These are phyloP conservation scores for Xylocopa sonorina DNA, from an alignment of 1,140 invertebrate species.

Conservation along the genomic window DNA sequence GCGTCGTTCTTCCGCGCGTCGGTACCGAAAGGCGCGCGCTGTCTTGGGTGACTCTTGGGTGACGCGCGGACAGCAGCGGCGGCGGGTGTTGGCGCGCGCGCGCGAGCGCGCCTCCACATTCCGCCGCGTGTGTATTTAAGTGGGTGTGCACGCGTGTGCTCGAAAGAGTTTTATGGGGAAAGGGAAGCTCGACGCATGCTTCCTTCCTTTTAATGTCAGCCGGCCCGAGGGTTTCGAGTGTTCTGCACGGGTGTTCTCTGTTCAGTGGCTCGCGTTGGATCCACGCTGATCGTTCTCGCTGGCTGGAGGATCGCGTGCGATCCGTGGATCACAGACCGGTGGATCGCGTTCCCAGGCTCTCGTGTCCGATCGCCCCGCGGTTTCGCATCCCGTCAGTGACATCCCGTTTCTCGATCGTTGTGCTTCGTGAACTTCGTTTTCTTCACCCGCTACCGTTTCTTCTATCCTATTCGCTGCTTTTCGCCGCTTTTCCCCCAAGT, in stretches of 20 bases:
- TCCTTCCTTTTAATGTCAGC: constrained; percentile 63
- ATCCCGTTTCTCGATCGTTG: background rate
- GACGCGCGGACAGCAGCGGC: background rate
- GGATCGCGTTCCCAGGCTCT: constrained; percentile 1
- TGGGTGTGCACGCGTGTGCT: constrained; percentile 36
- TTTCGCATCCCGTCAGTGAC: constrained; percentile 9
- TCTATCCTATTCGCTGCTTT: background rate
- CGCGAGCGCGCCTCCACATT: too few relatives aligned
- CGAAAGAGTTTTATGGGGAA: constrained; percentile 66
- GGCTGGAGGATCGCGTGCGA: constrained; percentile 19
- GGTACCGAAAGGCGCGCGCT: background rate
- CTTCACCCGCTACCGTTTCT: background rate
- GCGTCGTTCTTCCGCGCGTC: constrained; percentile 6
- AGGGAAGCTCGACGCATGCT: constrained; percentile 75
- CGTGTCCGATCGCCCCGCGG: background rate
- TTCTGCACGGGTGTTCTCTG: constrained; percentile 64
- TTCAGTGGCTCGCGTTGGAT: constrained; percentile 57
- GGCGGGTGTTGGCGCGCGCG: background rate
- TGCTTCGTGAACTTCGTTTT: background rate
- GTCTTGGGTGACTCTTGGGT: background rate
- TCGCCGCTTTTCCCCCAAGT: background rate
- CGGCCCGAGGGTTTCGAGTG: constrained; percentile 56
- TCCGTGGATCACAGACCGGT: constrained; percentile 24
- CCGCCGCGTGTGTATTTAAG: constrained; percentile 39
- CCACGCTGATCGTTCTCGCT: constrained; percentile 39